Evolutionary conservation across 2,113 vertebrate genomes (phyloP).

Genomic region (Forbesichthys papilliferus): DNA sequence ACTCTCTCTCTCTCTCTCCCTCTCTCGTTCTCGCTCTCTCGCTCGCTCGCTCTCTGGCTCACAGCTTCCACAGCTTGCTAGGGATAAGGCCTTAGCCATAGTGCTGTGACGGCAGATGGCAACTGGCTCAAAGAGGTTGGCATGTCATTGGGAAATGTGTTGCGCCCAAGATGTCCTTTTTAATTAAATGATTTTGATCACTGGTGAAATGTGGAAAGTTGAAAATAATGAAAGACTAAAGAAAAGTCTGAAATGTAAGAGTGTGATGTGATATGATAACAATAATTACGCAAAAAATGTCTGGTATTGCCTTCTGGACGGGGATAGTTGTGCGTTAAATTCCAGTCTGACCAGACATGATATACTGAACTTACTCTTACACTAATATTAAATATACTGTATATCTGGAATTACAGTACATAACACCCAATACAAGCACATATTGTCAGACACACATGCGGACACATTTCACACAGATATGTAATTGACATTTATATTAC

Average conservation of each 20-base stretch:
- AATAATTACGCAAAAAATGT: not conserved
- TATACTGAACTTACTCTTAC: too few relatives aligned
- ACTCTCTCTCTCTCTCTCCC: slow-evolving; percentile 31
- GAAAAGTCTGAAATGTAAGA: slow-evolving; percentile 53
- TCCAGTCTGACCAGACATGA: too few relatives aligned
- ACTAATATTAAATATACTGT: too few relatives aligned
- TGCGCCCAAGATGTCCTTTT: slow-evolving; percentile 75
- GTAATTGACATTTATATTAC: too few relatives aligned
- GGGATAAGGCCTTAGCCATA: slow-evolving; percentile 66
- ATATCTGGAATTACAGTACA: too few relatives aligned
- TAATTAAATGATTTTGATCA: slow-evolving; percentile 78
- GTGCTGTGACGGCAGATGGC: slow-evolving; percentile 71
- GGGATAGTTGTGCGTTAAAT: too few relatives aligned
- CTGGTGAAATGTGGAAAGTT: slow-evolving; percentile 64
- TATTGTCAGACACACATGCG: too few relatives aligned
- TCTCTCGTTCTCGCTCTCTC: slow-evolving; percentile 13
- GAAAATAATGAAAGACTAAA: slow-evolving; percentile 44
- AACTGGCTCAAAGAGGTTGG: slow-evolving; percentile 74
- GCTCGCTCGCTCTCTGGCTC: slow-evolving; percentile 36
- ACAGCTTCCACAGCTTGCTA: slow-evolving; percentile 68
- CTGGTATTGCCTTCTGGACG: too few relatives aligned
- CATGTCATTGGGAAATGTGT: slow-evolving; percentile 72
- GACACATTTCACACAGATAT: too few relatives aligned
- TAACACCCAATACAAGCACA: too few relatives aligned
- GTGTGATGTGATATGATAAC: slow-evolving; percentile 54